Evolutionary conservation across 2,888 invertebrate species (phyloP), one percentile per base, ranked within the genome.

Genomic region (Siphlonurus alternatus): DNA sequence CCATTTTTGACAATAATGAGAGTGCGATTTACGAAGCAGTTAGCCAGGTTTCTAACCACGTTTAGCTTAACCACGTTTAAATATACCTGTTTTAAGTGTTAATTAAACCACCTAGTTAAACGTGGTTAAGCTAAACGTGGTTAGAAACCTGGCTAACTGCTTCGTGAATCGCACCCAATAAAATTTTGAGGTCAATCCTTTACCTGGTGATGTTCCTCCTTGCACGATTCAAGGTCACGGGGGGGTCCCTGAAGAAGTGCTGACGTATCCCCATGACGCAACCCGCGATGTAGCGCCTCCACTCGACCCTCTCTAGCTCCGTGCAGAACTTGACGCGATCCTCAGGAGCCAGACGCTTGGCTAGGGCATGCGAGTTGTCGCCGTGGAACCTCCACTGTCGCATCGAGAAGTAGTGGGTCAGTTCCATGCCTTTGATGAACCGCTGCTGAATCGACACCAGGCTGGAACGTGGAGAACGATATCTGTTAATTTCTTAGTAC

Each of bases 211-310:
- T 67, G 63, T 69, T 69, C 61, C 69, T 69, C 61, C 73, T 70
- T 23, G 74, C 73, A 59, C 71, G 69, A 51, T 71, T 70, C 64
- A 76, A 66, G n/a, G 73, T 71, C 23, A 70, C 68, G 22, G 73
- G 69, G 63, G 76, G 73, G 66, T 81, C 80, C 66, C 79, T 79
- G 65, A 80, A 73, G 62, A 79, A 75, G 70, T 76, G 80, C 63
- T 73, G 73, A 59, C 80, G 75, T 65, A 78, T 74, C 22, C 81
- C 81, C 67, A 79, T 71, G 25, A 80, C 76, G 69, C 80, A 81
- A 65, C 74, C 75, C 69, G 78, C 77, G 67, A 81, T 73, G 69
- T 80, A 81, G 1, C 71, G 69, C 18, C 74, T 71, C 81, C 81
- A 82, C 66, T 79, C 71, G 53, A 81, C 72, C 65, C 75, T 71